These are phyloP conservation scores for Silurus glanis DNA, from an alignment of 2,113 vertebrate species.

Conservation along the genomic window DNA sequence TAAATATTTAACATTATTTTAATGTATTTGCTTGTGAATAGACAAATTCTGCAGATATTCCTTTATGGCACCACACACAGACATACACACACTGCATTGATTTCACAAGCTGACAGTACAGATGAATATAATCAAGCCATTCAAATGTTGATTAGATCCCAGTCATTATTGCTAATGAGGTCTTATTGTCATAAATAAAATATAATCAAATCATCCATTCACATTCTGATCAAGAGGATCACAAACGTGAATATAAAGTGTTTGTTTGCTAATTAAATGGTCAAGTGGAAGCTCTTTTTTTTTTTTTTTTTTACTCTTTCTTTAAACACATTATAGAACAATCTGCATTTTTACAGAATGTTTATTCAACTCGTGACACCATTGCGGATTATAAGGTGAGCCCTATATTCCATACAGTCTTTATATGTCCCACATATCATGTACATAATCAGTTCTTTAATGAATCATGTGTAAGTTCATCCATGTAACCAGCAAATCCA, in stretches of 20 bases:
- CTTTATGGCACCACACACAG: not conserved
- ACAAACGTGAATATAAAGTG: not conserved
- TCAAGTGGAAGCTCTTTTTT: slow-evolving; percentile 20
- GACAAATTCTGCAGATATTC: not conserved
- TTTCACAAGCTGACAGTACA: slow-evolving; percentile 19
- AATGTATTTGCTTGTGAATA: not conserved
- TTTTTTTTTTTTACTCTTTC: slow-evolving; percentile 30
- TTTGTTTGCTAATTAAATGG: slow-evolving; percentile 38
- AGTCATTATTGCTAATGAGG: slow-evolving; percentile 20
- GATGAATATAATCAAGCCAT: slow-evolving; percentile 21
- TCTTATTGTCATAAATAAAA: slow-evolving; percentile 28
- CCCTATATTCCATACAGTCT: not conserved
- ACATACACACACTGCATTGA: not conserved
- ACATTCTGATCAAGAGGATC: slow-evolving; percentile 30
- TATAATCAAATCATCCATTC: slow-evolving; percentile 37
- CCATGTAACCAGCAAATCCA: not conserved
- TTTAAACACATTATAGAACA: slow-evolving; percentile 42
- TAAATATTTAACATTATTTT: not conserved
- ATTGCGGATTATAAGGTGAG: slow-evolving; percentile 16
- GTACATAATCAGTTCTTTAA: not conserved
- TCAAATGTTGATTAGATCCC: slow-evolving; percentile 28
- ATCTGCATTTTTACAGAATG: slow-evolving; percentile 30
- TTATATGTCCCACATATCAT: not conserved
- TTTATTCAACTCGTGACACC: not conserved
- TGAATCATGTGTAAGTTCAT: not conserved